Evolutionary conservation across 2,113 vertebrate species (phyloP).

Genomic region (mouse (Mus musculus)): DNA sequence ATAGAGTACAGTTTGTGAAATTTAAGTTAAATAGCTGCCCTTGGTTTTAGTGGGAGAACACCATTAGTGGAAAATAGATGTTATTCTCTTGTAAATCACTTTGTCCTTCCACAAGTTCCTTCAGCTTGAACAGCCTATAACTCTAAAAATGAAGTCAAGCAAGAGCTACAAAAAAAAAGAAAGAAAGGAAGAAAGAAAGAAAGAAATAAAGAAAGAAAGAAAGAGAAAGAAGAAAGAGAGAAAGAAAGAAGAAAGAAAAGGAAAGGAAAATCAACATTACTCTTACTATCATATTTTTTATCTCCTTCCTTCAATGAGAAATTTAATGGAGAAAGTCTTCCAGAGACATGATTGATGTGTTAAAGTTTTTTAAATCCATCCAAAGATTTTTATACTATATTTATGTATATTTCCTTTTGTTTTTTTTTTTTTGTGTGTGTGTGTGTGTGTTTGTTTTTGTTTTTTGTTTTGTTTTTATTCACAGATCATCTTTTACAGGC

Average conservation of each 20-base stretch:
- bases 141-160: constrained; percentile 14
- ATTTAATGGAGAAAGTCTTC: background rate
- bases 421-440: background rate
- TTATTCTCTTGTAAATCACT: constrained; percentile 45
- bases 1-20: constrained; percentile 25
- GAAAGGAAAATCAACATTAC: background rate
- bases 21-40: constrained; percentile 47
- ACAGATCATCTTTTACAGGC: background rate
- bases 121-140: background rate
- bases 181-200: no score
- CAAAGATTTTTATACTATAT: background rate
- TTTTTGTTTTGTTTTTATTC: background rate
- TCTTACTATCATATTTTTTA: background rate
- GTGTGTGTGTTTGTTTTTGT: no score
- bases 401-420: background rate
- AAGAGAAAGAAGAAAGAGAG: no score
- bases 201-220: no score
- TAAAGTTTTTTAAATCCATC: background rate
- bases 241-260: no score
- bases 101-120: background rate
- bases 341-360: background rate
- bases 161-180: background rate
- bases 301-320: background rate
- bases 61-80: constrained; percentile 56
- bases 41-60: constrained; percentile 48